A percentile compares a stretch with the other conserved stretches of the same genome.
These are phyloP conservation scores for Mastacembelus armatus DNA, from an alignment of 2,797 vertebrate species.

Conservation along the genomic window DNA sequence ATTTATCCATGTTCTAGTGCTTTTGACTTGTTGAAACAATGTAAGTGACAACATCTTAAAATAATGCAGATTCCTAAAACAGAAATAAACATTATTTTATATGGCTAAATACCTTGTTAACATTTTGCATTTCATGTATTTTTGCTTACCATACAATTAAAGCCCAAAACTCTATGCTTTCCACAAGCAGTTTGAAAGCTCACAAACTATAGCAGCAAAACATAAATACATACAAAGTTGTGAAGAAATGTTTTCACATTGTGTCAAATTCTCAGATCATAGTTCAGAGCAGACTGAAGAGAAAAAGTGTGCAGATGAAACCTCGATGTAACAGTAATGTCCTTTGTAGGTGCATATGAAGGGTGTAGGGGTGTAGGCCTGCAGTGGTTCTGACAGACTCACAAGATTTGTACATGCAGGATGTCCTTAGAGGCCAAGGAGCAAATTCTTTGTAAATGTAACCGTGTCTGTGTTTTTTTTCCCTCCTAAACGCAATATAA, in stretches of 20 bases:
- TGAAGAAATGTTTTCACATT: too few relatives aligned
- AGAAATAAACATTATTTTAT: background rate
- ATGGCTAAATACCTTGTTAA: background rate
- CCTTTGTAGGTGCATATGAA: too few relatives aligned
- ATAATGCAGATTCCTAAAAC: background rate
- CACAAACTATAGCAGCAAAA: background rate
- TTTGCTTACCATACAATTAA: too few relatives aligned
- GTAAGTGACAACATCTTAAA: background rate
- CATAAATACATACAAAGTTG: too few relatives aligned
- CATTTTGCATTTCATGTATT: background rate
- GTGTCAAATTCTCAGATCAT: too few relatives aligned
- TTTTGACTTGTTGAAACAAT: background rate
- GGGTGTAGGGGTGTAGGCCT: constrained; percentile 34
- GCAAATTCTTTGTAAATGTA: constrained; percentile 62
- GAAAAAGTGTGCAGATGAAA: too few relatives aligned
- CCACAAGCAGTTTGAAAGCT: background rate
- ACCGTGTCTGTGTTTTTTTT: constrained; percentile 39
- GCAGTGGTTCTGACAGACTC: constrained; percentile 56
- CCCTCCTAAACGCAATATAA: constrained; percentile 78
- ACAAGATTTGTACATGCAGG: constrained; percentile 63
- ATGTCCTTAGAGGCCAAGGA: constrained; percentile 64
- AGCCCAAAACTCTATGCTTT: background rate
- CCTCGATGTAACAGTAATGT: constrained; percentile 42
- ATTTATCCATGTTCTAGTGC: too few relatives aligned
- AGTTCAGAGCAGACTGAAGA: too few relatives aligned